Evolutionary conservation across 1,140 invertebrate species (phyloP).

Genomic region (Oppia nitens): DNA sequence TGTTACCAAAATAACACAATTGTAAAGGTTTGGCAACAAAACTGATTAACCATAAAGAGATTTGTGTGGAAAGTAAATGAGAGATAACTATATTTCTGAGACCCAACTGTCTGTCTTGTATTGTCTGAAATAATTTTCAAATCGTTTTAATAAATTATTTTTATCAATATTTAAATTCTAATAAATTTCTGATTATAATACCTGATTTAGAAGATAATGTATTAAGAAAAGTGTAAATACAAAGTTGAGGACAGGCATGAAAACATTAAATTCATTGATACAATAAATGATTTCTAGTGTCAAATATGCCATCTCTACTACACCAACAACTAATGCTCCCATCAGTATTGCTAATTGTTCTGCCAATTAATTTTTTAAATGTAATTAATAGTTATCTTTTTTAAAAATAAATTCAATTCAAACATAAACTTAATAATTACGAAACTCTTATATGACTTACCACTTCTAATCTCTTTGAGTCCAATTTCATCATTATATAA

Average conservation of each 20-base stretch:
- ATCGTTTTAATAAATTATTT: not conserved
- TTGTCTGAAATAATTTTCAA: not conserved
- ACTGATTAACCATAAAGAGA: slow-evolving; percentile 14
- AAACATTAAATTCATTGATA: slow-evolving; percentile 9
- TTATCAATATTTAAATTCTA: not conserved
- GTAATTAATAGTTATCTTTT: not conserved
- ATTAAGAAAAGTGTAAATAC: slow-evolving; percentile 12
- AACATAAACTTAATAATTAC: not conserved
- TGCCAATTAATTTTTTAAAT: not conserved
- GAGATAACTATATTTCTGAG: slow-evolving; percentile 16
- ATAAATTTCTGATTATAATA: not conserved
- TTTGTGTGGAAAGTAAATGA: slow-evolving; percentile 14
- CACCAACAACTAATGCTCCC: slow-evolving; percentile 11
- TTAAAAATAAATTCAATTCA: not conserved
- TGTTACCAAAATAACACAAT: slow-evolving; percentile 1
- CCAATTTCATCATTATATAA: not conserved
- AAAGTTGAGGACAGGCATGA: slow-evolving; percentile 17
- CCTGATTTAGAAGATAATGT: slow-evolving; percentile 16
- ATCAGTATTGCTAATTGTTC: slow-evolving; percentile 10
- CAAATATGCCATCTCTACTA: slow-evolving; percentile 13
- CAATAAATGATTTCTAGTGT: slow-evolving; percentile 11
- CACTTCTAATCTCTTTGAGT: not conserved
- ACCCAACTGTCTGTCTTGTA: slow-evolving; percentile 1
- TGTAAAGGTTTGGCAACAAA: not conserved
- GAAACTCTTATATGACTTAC: slow-evolving; percentile 3